Percentiles rank a stretch among this genome's conserved stretches.
These are phyloP conservation scores for Carcinoscorpius rotundicauda DNA, from an alignment of 1,140 invertebrate genomes.

Conservation along the genomic window DNA sequence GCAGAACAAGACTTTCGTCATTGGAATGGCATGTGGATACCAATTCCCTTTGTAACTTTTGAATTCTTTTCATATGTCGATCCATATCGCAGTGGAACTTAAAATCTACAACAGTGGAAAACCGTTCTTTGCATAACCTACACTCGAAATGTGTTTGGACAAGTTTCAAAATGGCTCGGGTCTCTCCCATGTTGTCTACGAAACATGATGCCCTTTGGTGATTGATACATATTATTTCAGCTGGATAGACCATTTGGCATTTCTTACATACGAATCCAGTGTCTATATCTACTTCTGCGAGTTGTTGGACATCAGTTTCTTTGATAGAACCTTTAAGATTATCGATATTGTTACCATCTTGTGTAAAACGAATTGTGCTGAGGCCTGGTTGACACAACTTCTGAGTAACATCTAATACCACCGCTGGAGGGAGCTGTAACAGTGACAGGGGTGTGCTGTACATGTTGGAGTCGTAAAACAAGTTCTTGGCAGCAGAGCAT, in stretches of 20 bases:
- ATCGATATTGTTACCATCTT: conserved; percentile 35
- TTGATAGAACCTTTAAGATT: conserved; percentile 31
- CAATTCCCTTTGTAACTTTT: conserved; percentile 16
- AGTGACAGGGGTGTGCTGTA: conserved; percentile 39
- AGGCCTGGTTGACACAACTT: conserved; percentile 35
- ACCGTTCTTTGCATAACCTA: conserved; percentile 46
- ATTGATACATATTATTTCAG: conserved; percentile 51
- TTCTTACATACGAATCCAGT: conserved; percentile 73
- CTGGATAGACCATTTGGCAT: conserved; percentile 65
- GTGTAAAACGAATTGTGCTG: conserved; percentile 36
- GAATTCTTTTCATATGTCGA: conserved; percentile 27
- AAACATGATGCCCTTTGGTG: conserved; percentile 55
- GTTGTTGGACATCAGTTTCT: conserved; percentile 27
- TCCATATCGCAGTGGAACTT: conserved; percentile 51
- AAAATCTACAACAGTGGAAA: conserved; percentile 40
- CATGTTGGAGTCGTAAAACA: conserved; percentile 34
- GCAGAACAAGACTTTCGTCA: no score
- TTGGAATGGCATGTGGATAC: not conserved
- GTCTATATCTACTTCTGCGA: conserved; percentile 53
- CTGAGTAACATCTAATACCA: conserved; percentile 37
- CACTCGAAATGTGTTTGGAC: conserved; percentile 51
- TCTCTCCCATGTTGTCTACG: conserved; percentile 40
- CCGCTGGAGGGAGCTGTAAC: conserved; percentile 38
- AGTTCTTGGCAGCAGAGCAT: conserved; percentile 15
- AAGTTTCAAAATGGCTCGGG: conserved; percentile 33